Conservation (phyloP, 2,113 vertebrate genomes). For the Noctilio leporinus region DNA sequence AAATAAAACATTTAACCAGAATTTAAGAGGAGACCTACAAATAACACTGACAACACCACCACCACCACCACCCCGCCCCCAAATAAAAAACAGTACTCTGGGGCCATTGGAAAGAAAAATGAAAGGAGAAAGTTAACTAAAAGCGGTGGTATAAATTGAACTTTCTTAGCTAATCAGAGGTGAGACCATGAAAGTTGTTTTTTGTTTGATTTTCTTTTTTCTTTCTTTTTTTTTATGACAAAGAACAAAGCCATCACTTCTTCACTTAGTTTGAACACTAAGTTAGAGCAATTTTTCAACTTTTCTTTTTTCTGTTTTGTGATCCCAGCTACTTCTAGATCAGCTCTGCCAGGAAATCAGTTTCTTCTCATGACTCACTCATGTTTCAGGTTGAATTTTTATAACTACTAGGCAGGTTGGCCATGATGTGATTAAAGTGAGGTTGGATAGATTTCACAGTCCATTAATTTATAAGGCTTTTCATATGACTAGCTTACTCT, state of each 20-base stretch:
- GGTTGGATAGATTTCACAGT: conserved; percentile 53
- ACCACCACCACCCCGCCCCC: no score
- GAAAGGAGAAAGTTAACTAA: neutral
- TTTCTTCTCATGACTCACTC: conserved; percentile 57
- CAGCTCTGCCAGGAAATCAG: neutral
- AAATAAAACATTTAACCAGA: neutral
- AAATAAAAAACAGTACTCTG: neutral
- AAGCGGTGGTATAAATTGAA: neutral
- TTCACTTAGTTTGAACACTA: neutral
- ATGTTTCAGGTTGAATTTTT: conserved; percentile 56
- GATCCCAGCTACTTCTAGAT: conserved; percentile 22
- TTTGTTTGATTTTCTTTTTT: neutral
- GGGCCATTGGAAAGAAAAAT: neutral
- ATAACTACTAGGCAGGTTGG: conserved; percentile 26
- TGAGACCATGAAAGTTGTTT: neutral
- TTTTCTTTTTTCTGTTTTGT: neutral
- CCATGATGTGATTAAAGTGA: conserved; percentile 40
- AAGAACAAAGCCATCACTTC: neutral
- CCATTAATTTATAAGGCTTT: conserved; percentile 59
- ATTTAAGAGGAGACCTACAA: neutral
- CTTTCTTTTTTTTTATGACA: neutral
- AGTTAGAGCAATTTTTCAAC: neutral
- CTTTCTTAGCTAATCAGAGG: conserved; percentile 22
- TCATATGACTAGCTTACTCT: conserved; percentile 38
- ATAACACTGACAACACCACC: neutral